Base-by-base conservation (phyloP, 2,113 vertebrate genomes). In the Diphyllodes magnificus region DNA sequence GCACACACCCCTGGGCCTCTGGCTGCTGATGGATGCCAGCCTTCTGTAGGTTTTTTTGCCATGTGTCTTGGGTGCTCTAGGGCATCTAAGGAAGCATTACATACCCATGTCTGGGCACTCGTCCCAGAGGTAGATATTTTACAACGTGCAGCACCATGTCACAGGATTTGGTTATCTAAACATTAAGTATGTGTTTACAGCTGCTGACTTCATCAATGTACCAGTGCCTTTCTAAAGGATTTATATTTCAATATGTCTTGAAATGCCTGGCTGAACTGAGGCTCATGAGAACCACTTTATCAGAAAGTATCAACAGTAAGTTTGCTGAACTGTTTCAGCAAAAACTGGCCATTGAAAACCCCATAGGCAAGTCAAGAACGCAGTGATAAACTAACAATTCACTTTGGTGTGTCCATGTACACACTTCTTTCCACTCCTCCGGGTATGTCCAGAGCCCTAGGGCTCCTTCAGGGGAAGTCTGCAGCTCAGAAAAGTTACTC, bases 71-170 rank as follows among this genome's bases (percentile, higher is more conserved):
- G 7, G 25, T 75, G 30, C 6, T 60, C 5, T 4, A 9, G 10
- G 20, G 12, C 18, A 39, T 42, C 60, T 63, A 23, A 70, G 28
- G 53, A 84, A 70, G 15, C 8, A 54, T 20, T 50, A 15, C 8
- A 47, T 16, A 64, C 5, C 22, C 24, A 31, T 4, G 2, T 22
- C 21, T 56, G 15, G 50, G 22, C 37, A 57, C 12, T 15, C 19
- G 37, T 25, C 33, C 77, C 24, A 6, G 13, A 24, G 13, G 30
- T 6, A 59, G 23, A 2, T 68, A 21, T 56, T 90, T 71, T 60
- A 47, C 9, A 8, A 14, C 0, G 0, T 47, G 23, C 33, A 78
- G 35, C 18, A 20, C 11, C 35, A 35, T 0, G 0, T 33, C 51
- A 63, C 18, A 65, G 22, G 20, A n/a, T 59, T 85, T 66, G 31